Evolutionary conservation across 2,797 vertebrate genomes (phyloP).

Genomic region (Oryzias sinensis): DNA sequence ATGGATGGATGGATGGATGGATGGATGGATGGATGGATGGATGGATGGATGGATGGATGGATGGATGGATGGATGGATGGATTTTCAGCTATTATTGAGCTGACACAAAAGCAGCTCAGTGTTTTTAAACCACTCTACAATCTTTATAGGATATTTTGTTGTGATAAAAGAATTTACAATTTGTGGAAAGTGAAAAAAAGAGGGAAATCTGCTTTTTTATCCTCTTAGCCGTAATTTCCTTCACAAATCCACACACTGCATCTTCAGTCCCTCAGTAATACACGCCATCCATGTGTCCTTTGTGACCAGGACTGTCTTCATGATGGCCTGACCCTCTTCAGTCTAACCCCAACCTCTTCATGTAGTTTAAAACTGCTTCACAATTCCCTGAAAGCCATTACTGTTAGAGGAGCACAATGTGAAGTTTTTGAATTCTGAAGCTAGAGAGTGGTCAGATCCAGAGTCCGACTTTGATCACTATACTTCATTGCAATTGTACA

Average conservation of each 20-base stretch:
- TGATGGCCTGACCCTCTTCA: conserved; percentile 46
- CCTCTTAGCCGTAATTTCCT: conserved; percentile 47
- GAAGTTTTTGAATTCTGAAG: background rate
- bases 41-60: too few relatives aligned
- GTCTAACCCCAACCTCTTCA: conserved; percentile 41
- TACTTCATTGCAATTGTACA: too few relatives aligned
- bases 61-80: too few relatives aligned
- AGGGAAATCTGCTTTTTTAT: conserved; percentile 17
- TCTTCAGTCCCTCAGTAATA: conserved; percentile 53
- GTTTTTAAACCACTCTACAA: too few relatives aligned
- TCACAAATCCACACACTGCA: conserved; percentile 35
- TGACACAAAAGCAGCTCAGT: too few relatives aligned
- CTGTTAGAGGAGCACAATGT: conserved; percentile 23
- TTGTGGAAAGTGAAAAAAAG: conserved; percentile 1
- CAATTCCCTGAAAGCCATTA: conserved; percentile 38
- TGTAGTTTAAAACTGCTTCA: conserved; percentile 41
- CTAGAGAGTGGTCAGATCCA: conserved; percentile 26
- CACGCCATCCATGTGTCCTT: conserved; percentile 37
- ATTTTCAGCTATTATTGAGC: too few relatives aligned
- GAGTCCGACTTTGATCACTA: background rate
- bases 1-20: too few relatives aligned
- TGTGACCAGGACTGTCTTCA: conserved; percentile 44
- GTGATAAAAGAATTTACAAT: background rate
- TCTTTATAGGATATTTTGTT: too few relatives aligned
- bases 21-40: too few relatives aligned